Base-by-base conservation (phyloP, 2,888 invertebrate species). In the Morpho achilles region DNA sequence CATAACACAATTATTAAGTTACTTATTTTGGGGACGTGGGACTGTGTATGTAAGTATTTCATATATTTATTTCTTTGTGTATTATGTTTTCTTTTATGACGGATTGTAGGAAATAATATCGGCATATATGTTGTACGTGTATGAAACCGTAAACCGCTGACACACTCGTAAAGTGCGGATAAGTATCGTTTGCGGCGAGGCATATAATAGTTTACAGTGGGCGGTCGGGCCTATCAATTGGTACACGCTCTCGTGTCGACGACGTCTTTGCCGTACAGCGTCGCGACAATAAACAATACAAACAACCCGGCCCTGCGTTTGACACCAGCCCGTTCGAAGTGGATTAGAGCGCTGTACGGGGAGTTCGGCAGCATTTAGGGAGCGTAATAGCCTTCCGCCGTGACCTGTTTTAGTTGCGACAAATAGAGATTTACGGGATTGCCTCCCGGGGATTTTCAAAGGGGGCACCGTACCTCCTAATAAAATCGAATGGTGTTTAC, bases 331-430 rank as follows among this genome's bases (percentile, higher is more conserved):
- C 85, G 88, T 82, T 87, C 84, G 77, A 75, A 88, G 87, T 88
- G 86, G 88, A 88, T 87, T 87, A 87, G 86, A 87, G 80, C 86
- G 86, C 82, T 84, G 86, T 81, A 82, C 80, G 75, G 87, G 82
- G 87, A 86, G 83, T 87, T 87, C 87, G 87, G 84, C 84, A 87
- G 87, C 87, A 86, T 88, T 89, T 88, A 87, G 88, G 86, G 83
- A 86, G 74, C 87, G 87, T 88, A 87, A 89, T 87, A 87, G 88
- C 87, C 84, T 84, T 82, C 83, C 81, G 80, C 85, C 83, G 89
- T 89, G 89, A 89, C 89, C 89, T 88, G 89, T 84, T 90, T 88
- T 84, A 88, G 84, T 86, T 85, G 88, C 86, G 85, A 89, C 89
- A 89, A 89, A 90, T 89, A 87, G 86, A 89, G 88, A 89, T 89